These are phyloP conservation scores for Heptranchias perlo DNA, from an alignment of 2,113 vertebrate genomes.

Conservation along the genomic window DNA sequence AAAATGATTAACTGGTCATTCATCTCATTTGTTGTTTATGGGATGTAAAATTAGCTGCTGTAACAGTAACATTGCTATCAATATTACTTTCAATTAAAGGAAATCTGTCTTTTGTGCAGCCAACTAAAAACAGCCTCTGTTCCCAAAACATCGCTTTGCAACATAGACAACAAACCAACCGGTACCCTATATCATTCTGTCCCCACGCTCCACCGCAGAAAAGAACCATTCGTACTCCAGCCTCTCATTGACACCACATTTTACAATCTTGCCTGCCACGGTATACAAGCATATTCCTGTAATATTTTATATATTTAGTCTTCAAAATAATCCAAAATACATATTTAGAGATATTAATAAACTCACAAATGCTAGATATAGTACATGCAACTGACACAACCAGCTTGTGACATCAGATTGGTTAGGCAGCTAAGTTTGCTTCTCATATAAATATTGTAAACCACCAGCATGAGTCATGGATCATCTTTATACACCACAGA, in stretches of 20 bases:
- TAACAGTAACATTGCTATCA: background rate
- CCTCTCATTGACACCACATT: background rate
- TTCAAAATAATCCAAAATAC: background rate
- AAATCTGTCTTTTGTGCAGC: background rate
- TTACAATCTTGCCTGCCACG: background rate
- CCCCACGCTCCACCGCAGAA: background rate
- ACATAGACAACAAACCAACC: background rate
- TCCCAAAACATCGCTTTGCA: background rate
- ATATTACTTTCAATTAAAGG: background rate
- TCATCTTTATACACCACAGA: constrained; percentile 15
- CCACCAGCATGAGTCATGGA: constrained; percentile 6
- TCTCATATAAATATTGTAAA: constrained; percentile 3
- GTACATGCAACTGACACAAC: background rate
- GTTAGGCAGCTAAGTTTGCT: background rate
- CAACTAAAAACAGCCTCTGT: background rate
- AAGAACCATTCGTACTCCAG: background rate
- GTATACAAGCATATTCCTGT: background rate
- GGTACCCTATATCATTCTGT: background rate
- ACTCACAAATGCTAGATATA: background rate
- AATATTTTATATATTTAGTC: background rate
- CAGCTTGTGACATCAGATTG: background rate
- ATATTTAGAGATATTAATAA: background rate
- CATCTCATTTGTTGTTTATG: too few relatives aligned
- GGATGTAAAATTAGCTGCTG: too few relatives aligned
- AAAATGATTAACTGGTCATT: too few relatives aligned